Base-by-base conservation (phyloP, 2,888 invertebrate genomes). In the Clostera curtula region DNA sequence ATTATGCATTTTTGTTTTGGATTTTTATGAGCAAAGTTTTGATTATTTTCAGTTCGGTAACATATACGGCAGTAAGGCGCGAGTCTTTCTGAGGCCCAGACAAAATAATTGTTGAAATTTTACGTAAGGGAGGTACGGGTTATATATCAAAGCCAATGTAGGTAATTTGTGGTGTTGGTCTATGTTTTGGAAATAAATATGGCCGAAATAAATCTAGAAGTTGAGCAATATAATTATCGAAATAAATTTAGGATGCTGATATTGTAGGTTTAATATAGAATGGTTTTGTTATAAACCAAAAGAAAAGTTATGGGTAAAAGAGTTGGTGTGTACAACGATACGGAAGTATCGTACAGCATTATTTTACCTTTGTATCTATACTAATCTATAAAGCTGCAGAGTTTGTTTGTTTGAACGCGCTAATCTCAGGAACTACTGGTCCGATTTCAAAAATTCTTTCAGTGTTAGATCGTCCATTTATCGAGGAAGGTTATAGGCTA, bases 1-100 rank as follows among this genome's bases (percentile, higher is more conserved):
- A 83, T 83, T 82, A 83, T 83, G 82, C 77, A 83, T 82, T 83
- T 80, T 83, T 83, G 83, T 83, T 83, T 83, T 77, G 79, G 80
- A 83, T 82, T 83, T 83, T 83, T 83, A 83, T 80, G 83, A 72
- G 77, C 43, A 79, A 83, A 83, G 82, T 83, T 83, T 80, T 83
- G 83, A 83, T 83, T 83, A 83, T 83, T 83, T 83, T 79, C 76
- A 80, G 80, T 80, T 76, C 66, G 65, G 64, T 65, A 70, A 60
- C 60, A 61, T 68, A 66, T 74, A 75, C 65, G 70, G 54, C 58
- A 63, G 66, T 58, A 64, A 62, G 63, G 58, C 55, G 37, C 36
- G 41, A 44, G 49, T 48, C 47, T 59, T 68, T 48, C 65, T 62
- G 65, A 61, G 56, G 59, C 50, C 56, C 58, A 56, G 59, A 55